Percentiles rank a stretch among this genome's conserved stretches.
Evolutionary conservation across 2,113 vertebrate genomes (phyloP).

Genomic region (Ciconia stormi): DNA sequence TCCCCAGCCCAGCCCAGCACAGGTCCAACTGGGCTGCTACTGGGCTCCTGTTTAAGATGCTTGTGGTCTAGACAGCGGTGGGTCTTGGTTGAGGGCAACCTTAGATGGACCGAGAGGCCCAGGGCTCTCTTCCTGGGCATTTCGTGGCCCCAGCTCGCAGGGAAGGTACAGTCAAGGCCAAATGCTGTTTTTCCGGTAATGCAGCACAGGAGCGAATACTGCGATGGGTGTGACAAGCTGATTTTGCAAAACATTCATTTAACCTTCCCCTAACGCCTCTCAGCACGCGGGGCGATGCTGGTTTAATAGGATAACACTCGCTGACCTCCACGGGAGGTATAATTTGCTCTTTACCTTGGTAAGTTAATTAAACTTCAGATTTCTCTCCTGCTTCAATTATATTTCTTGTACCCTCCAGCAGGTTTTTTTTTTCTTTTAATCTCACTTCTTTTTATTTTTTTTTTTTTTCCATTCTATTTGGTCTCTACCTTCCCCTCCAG

Average conservation of each 20-base stretch:
- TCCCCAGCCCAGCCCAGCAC: neutral
- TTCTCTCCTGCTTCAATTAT: neutral
- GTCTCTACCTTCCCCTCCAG: neutral
- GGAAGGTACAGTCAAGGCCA: neutral
- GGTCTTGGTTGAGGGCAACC: neutral
- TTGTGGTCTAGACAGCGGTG: neutral
- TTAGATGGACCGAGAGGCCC: neutral
- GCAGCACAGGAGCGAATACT: neutral
- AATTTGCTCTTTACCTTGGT: neutral
- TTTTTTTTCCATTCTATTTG: neutral
- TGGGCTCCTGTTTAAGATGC: neutral
- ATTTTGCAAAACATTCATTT: neutral
- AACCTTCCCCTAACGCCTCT: neutral
- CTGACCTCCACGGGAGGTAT: neutral
- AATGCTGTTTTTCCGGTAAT: neutral
- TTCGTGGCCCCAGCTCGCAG: neutral
- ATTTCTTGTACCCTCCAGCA: slow-evolving; percentile 4
- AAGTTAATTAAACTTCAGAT: slow-evolving; percentile 1
- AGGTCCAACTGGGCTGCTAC: neutral
- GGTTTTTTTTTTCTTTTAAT: neutral
- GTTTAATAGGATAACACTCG: neutral
- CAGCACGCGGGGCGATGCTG: accelerated
- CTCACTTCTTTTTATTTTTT: neutral
- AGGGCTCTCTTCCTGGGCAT: neutral
- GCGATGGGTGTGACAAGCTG: neutral